Base-by-base conservation (phyloP, 2,113 vertebrate genomes). In the Cricetomys ansorgei region DNA sequence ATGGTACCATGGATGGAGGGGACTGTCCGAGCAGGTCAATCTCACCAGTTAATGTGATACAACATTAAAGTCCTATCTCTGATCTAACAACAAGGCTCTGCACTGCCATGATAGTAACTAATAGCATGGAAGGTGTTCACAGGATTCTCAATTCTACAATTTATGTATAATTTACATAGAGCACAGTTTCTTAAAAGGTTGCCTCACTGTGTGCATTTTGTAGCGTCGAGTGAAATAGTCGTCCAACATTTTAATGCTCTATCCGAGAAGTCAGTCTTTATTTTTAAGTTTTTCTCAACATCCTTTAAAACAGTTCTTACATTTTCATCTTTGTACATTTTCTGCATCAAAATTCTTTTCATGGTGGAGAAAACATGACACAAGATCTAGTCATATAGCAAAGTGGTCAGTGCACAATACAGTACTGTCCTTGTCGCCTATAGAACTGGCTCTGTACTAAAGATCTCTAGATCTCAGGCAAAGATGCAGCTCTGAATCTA, bases 71-170 rank as follows among this genome's bases (percentile, higher is more conserved):
- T 50, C 50, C 40, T 57, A 90, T 48, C 27, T 29, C 59, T 75
- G 55, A 65, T 81, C 43, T 57, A 55, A 55, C 45, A 84, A 1
- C 43, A 29, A 64, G 40, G 27, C 19, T 94, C 40, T 73, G 25
- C 43, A 64, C 15, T 89, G 57, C 62, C 59, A 34, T 25, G 53
- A 15, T n/a, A 57, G 88, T 77, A 69, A 88, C 21, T 48, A 72
- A 13, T 3, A 90, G 27, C 59, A 21, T 40, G 6, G 3, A 94
- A 40, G 21, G 12, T 43, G 2, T 17, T 45, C 62, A 79, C n/a
- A 76, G 12, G 76, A 85, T 88, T 96, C 67, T 92, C 37, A 15
- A 76, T 87, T 48, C 91, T n/a, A 65, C 53, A 72, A 77, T 70
- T 19, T 75, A 48, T 77, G 92, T 79, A 45, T 75, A 79, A 80